Conservation (phyloP, 2,113 vertebrate genomes). For the Bujurquina vittata region DNA sequence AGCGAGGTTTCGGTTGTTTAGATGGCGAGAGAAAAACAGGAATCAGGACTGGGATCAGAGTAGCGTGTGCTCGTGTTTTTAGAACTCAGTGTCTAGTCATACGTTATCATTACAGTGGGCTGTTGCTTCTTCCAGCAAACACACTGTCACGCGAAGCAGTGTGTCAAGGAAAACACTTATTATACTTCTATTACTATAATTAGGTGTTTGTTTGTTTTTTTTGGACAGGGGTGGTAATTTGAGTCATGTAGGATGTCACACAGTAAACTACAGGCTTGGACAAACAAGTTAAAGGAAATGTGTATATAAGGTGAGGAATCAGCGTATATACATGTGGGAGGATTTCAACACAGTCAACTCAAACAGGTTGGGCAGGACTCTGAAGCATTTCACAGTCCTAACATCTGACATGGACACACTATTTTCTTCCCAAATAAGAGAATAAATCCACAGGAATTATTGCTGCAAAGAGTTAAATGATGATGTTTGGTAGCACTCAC, state of each 20-base stretch:
- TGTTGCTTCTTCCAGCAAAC: not conserved
- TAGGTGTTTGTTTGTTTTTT: not conserved
- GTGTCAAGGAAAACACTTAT: not conserved
- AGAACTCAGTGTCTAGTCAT: slow-evolving; percentile 14
- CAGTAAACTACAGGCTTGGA: not conserved
- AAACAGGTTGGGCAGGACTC: not conserved
- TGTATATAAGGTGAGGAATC: not conserved
- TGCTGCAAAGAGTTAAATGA: not conserved
- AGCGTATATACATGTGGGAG: too few relatives aligned
- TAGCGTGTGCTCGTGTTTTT: not conserved
- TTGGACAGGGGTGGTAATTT: not conserved
- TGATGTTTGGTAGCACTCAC: not conserved
- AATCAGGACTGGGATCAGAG: slow-evolving; percentile 11
- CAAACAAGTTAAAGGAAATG: not conserved
- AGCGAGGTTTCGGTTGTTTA: slow-evolving; percentile 36
- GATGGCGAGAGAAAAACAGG: slow-evolving; percentile 22
- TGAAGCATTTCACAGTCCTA: not conserved
- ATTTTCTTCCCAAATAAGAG: not conserved
- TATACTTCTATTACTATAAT: not conserved
- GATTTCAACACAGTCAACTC: too few relatives aligned
- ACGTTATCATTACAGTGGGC: not conserved
- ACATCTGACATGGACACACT: not conserved
- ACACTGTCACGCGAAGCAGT: not conserved
- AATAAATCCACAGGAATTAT: not conserved
- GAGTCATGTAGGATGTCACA: not conserved